Evolutionary conservation across 2,888 invertebrate genomes (phyloP), one percentile per base, ranked within the genome.

Genomic region (Pseudolycoriella hygida): DNA sequence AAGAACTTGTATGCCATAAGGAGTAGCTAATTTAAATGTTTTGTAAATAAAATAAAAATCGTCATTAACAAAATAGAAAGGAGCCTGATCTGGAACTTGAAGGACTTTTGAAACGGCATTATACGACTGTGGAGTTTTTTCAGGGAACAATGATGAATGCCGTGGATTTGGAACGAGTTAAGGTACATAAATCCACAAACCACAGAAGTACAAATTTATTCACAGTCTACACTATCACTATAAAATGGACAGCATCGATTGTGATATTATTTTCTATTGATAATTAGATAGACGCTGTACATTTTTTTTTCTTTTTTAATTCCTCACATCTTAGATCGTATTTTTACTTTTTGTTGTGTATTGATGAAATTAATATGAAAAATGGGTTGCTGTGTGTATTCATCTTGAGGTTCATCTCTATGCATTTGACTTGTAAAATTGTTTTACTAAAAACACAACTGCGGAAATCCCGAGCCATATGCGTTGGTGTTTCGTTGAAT

Each of bases 141-240:
- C 97, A 97, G 82, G 98, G 98, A 72, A 94, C 96, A 69, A 97
- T 98, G 80, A 99, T 99, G 97, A 97, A 97, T 76, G 94, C 97
- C 64, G 93, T 97, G 74, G 98, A 99, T 80, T 84, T 99, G 80
- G 93, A 96, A 70, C 77, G 98, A 74, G 97, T 98, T 74, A 97
- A 97, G 89, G 92, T 92, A 88, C 74, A 74, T 43, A 31, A 40
- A 19, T 17, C 6, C 17, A 41, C 34, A 34, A 34, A 34, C 34
- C 12, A 34, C 12, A 42, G 12, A 31, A 31, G 8, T 4, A 37
- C 18, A 43, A 37, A n/a, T 20, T 32, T 20, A 42, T 42, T 30
- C 42, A 41, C 43, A 37, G 37, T 32, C 19, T 25, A 42, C 42
- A 42, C 20, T 25, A 12, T 12, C 15, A 39, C 15, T 17, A 39